Percentiles rank a stretch among this genome's conserved stretches.
Conservation (phyloP, 2,797 vertebrate species). For the Psittacula derbiana region DNA sequence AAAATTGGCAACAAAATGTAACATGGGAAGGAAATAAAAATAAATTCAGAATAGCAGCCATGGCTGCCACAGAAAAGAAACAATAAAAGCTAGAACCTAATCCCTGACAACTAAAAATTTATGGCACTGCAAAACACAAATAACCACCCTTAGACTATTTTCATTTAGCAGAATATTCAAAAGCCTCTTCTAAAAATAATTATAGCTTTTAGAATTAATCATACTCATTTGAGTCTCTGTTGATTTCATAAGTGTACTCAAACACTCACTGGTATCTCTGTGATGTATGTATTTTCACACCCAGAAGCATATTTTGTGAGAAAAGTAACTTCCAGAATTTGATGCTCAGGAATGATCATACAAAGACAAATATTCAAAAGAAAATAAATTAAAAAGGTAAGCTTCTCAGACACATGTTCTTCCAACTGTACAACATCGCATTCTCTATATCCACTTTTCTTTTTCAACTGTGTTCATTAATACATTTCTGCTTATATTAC, state of each 20-base stretch:
- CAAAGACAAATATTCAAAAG: neutral
- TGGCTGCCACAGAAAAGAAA: constrained; percentile 12
- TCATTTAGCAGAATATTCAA: neutral
- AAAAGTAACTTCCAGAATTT: neutral
- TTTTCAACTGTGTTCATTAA: neutral
- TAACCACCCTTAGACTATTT: neutral
- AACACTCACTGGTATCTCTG: neutral
- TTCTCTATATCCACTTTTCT: neutral
- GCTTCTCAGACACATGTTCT: neutral
- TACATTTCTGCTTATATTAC: neutral
- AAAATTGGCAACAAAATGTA: constrained; percentile 18
- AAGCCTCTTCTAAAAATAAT: neutral
- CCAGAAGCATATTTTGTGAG: neutral
- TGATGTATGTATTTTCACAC: neutral
- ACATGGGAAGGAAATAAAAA: neutral
- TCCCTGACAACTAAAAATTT: neutral
- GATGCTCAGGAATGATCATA: neutral
- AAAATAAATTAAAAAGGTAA: neutral
- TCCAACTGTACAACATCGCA: neutral
- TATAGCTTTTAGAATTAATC: neutral
- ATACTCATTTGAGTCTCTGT: neutral
- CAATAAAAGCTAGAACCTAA: neutral
- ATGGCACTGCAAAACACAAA: neutral
- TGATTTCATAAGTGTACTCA: neutral
- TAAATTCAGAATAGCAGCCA: constrained; percentile 8